Evolutionary conservation across 1,140 invertebrate species (phyloP).

Genomic region (Steinernema khuongi): DNA sequence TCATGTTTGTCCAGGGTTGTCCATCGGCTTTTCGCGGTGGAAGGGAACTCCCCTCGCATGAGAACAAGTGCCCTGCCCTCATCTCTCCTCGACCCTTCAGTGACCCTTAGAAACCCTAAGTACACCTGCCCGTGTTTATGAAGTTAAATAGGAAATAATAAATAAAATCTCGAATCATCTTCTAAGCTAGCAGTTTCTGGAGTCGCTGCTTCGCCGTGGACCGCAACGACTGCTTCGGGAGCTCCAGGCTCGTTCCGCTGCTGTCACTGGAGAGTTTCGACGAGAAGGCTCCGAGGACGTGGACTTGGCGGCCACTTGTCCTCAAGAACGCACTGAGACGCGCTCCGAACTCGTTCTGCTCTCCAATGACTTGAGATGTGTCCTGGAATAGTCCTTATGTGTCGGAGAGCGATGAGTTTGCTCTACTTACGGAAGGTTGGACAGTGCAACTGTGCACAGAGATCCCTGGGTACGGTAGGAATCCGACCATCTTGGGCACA

Average conservation of each 20-base stretch:
- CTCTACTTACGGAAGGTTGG: background rate
- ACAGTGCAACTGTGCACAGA: slow-evolving; percentile 40
- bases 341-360: background rate
- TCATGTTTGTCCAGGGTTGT: no score
- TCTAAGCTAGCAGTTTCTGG: background rate
- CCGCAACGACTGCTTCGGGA: background rate
- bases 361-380: background rate
- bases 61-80: no score
- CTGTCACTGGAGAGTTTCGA: background rate
- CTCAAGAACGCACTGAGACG: background rate
- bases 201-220: background rate
- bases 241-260: background rate
- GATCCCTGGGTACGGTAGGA: slow-evolving; percentile 51
- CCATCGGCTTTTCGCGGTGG: no score
- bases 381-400: background rate
- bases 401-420: background rate
- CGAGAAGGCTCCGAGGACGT: background rate
- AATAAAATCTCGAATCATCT: background rate
- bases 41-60: no score
- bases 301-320: background rate
- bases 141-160: background rate
- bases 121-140: no score
- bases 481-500: slow-evolving; percentile 49
- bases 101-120: no score
- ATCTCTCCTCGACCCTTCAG: no score